Percentiles rank a stretch among this genome's conserved stretches.
These are phyloP conservation scores for Holocentrus rufus DNA, from an alignment of 2,797 vertebrate genomes.

Conservation along the genomic window DNA sequence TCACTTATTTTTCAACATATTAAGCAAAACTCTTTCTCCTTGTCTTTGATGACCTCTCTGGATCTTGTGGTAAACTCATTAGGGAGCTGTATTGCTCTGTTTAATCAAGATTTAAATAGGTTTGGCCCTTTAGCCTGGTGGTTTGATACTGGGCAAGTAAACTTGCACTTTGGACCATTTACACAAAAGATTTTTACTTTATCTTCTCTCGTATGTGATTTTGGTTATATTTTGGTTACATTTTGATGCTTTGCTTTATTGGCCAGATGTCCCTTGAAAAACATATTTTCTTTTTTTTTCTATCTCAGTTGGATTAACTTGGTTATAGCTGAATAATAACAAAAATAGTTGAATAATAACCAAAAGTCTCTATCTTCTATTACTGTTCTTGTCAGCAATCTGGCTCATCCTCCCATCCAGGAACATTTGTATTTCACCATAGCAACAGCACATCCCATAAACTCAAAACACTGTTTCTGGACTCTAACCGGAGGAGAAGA, in stretches of 20 bases:
- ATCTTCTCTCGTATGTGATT: too few relatives aligned
- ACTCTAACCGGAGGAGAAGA: neutral
- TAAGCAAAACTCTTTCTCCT: neutral
- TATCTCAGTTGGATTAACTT: neutral
- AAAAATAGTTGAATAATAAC: too few relatives aligned
- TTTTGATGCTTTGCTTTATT: neutral
- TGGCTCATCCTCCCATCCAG: neutral
- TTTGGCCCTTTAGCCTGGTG: too few relatives aligned
- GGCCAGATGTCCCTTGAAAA: too few relatives aligned
- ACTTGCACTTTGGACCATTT: too few relatives aligned
- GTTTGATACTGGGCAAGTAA: too few relatives aligned
- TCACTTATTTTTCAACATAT: neutral
- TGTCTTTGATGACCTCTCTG: neutral
- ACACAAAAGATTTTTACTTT: too few relatives aligned
- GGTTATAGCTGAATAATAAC: constrained; percentile 5
- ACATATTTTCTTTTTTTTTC: too few relatives aligned
- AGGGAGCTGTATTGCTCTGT: too few relatives aligned
- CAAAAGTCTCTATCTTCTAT: neutral
- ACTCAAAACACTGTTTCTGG: constrained; percentile 24
- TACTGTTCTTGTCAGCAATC: constrained; percentile 28
- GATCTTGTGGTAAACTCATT: too few relatives aligned
- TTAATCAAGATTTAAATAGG: too few relatives aligned
- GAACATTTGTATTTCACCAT: constrained; percentile 45
- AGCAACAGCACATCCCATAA: constrained; percentile 48
- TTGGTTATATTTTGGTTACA: too few relatives aligned